phyloP scores from a whole-genome alignment of 2,888 invertebrate genomes.

The Acleris holmiana region DNA sequence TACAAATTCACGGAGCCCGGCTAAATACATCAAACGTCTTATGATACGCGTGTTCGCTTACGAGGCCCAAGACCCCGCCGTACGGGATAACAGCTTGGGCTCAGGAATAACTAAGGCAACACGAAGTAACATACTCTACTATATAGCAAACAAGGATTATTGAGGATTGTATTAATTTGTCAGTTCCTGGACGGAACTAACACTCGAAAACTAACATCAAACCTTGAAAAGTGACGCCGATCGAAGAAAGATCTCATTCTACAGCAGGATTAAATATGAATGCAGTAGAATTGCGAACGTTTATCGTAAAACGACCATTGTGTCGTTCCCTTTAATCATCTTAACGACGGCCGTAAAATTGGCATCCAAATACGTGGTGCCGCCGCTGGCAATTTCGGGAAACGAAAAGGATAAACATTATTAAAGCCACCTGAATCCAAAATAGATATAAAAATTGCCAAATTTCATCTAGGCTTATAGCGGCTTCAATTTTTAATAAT shows the following conservation, averaged over 20 bases:
- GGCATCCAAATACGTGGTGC: too few relatives aligned
- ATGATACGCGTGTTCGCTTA: constrained; percentile 49
- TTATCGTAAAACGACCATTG: constrained; percentile 41
- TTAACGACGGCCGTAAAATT: constrained; percentile 28
- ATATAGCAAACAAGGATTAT: constrained; percentile 3
- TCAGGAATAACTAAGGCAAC: constrained; percentile 7
- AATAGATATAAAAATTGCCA: neutral
- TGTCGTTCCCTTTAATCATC: constrained; percentile 41
- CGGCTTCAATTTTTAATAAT: constrained; percentile 36
- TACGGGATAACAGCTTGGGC: constrained; percentile 18
- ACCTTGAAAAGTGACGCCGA: neutral
- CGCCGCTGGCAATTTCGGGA: too few relatives aligned
- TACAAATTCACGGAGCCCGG: constrained; percentile 40
- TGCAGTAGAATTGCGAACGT: constrained; percentile 43
- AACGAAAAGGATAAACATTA: too few relatives aligned
- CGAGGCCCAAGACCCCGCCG: constrained; percentile 34
- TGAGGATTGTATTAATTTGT: constrained; percentile 3
- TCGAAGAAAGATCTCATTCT: neutral
- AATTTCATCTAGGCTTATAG: neutral
- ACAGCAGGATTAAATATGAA: constrained; percentile 16
- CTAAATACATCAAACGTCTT: constrained; percentile 51
- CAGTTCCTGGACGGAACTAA: neutral
- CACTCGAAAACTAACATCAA: neutral
- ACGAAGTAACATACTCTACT: neutral
- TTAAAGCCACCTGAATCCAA: constrained; percentile 25